These are phyloP conservation scores for Odocoileus virginianus DNA, from an alignment of 2,113 vertebrate genomes.

Conservation along the genomic window DNA sequence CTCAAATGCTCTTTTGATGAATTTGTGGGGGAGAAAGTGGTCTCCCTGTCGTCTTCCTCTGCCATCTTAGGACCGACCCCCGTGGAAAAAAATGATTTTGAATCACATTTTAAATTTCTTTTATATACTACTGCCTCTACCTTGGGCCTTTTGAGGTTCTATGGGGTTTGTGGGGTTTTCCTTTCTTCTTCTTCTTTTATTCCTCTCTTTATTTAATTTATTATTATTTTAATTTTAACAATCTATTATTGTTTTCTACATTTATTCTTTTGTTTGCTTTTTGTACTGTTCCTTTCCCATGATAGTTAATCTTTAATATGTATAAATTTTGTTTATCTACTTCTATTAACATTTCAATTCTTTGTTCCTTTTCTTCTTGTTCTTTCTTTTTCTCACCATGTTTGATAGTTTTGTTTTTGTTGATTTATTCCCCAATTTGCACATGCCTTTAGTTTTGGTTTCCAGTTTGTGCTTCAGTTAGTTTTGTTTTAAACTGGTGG, in stretches of 20 bases:
- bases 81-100: no score
- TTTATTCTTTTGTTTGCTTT: background rate
- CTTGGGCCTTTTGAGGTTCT: background rate
- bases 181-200: background rate
- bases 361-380: background rate
- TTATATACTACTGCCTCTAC: background rate
- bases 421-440: background rate
- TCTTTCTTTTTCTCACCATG: background rate
- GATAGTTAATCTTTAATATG: background rate
- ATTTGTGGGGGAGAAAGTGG: no score
- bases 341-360: background rate
- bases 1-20: no score
- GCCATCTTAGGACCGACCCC: no score
- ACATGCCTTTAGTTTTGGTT: background rate
- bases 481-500: background rate
- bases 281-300: background rate
- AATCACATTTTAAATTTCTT: background rate
- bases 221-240: background rate
- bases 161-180: background rate
- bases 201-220: background rate
- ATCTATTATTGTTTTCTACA: background rate
- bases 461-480: background rate
- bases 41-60: no score
- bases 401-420: background rate
- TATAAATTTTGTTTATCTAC: background rate